Evolutionary conservation across 2,113 vertebrate species (phyloP), one percentile per base, ranked within the genome.

Genomic region (Carlito syrichta): DNA sequence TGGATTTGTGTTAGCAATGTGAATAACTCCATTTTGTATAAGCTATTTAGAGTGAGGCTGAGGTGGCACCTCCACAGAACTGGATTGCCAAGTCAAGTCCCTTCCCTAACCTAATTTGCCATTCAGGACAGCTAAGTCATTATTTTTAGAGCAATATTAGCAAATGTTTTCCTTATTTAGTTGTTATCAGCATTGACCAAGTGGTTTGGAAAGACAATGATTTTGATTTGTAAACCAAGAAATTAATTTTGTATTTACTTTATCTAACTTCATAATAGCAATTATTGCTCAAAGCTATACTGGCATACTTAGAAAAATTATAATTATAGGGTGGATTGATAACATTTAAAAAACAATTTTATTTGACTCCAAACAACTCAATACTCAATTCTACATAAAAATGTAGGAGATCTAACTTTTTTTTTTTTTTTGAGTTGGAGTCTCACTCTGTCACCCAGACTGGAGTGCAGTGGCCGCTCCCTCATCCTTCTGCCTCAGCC

Each of bases 1-100:
- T 95, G 83, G 86, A 58, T 94, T 96, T 95, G 79, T 97, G 71
- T 94, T 95, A 91, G n/a, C 85, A 8, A 5, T 94, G 86, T 86
- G 88, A 96, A 69, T 86, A 76, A 50, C 11, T 94, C 97, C 88
- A 89, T 83, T 96, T 78, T 81, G 11, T 76, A 30, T 81, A 97
- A 97, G 89, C 76, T 85, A 25, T 45, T 82, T 87, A 95, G 66
- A 86, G 63, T 27, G 3, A 86, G 60, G 8, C n/a, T 63, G 23
- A 56, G 35, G 19, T 63, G 23, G 54, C 16, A 66, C 2, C 60
- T 45, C n/a, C 77, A 14, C 17, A 25, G 62, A 96, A 20, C 76
- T 50, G 30, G 40, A 73, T 23, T 60, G 5, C 50, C 25, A 5
- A 73, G 48, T 52, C 52, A 2, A 0, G 19, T 32, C 54, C 48